These are phyloP conservation scores for Rhineura floridana DNA, from an alignment of 2,113 vertebrate genomes.

Conservation along the genomic window DNA sequence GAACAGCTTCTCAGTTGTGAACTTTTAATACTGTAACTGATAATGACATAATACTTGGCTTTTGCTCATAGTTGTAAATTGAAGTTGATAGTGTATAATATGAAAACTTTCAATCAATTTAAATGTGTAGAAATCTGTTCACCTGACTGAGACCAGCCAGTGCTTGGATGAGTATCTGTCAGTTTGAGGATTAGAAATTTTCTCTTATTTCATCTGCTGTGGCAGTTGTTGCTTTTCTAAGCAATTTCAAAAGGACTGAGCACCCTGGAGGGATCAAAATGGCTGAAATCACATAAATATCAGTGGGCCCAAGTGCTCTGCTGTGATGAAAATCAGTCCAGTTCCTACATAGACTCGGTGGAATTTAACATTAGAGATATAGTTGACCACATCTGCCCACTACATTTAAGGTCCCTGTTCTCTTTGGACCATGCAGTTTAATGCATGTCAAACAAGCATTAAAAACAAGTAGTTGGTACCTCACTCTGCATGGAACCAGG, in stretches of 20 bases:
- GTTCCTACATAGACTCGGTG: background rate
- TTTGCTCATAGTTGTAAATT: slow-evolving; percentile 2
- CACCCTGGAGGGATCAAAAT: slow-evolving; percentile 5
- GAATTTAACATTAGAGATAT: background rate
- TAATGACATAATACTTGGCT: background rate
- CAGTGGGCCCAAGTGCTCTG: background rate
- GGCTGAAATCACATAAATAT: background rate
- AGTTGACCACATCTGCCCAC: background rate
- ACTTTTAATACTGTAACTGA: background rate
- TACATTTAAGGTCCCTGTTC: background rate
- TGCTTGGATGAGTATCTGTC: slow-evolving; percentile 1
- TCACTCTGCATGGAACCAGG: background rate
- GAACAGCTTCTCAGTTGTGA: slow-evolving; percentile 8
- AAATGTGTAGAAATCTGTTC: slow-evolving; percentile 9
- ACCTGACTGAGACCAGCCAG: background rate
- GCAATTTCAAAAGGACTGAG: background rate
- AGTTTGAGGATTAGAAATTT: slow-evolving; percentile 4
- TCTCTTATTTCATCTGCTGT: slow-evolving; percentile 5
- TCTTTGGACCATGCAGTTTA: background rate
- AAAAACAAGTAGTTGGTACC: background rate
- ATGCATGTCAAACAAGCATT: background rate
- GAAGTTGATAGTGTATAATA: slow-evolving; percentile 15
- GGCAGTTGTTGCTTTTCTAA: slow-evolving; percentile 13
- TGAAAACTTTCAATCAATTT: slow-evolving; percentile 19
- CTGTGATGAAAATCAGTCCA: background rate